A percentile compares a stretch with the other conserved stretches of the same genome.
Evolutionary conservation across 2,888 invertebrate species (phyloP).

Genomic region (Thyatira batis): DNA sequence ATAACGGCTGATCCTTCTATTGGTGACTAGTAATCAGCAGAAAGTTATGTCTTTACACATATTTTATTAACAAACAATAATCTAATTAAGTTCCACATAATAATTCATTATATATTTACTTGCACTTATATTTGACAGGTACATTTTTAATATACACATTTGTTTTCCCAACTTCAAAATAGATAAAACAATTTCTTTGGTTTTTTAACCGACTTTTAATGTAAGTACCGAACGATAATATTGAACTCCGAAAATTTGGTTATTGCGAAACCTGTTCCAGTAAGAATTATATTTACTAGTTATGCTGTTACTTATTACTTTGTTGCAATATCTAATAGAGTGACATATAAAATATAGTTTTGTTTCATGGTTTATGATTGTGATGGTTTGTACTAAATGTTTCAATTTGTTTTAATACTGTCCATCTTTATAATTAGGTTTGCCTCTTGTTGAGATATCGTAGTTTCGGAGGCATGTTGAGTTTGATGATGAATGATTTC

Average conservation of each 20-base stretch:
- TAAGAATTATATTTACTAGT: slow-evolving; percentile 24
- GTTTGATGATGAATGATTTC: slow-evolving; percentile 50
- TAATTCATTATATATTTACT: neutral
- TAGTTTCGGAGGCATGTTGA: slow-evolving; percentile 44
- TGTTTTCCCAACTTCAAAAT: neutral
- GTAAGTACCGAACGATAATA: neutral
- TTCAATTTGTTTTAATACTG: slow-evolving; percentile 70
- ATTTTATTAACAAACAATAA: neutral
- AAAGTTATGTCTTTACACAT: neutral
- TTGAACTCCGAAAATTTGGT: neutral
- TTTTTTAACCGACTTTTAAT: neutral
- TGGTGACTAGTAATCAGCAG: neutral
- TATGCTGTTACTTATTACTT: slow-evolving; percentile 21
- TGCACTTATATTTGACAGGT: neutral
- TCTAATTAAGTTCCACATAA: neutral
- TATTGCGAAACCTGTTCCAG: neutral
- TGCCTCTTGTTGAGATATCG: slow-evolving; percentile 44
- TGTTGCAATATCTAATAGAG: slow-evolving; percentile 45
- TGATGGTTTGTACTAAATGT: slow-evolving; percentile 63
- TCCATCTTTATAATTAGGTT: slow-evolving; percentile 55
- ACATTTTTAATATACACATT: neutral
- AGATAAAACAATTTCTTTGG: too few relatives aligned
- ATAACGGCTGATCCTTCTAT: neutral
- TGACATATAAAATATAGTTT: slow-evolving; percentile 40
- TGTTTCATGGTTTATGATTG: slow-evolving; percentile 49